These are phyloP conservation scores for Artemisiospiza belli DNA, from an alignment of 2,113 vertebrate genomes.

Conservation along the genomic window DNA sequence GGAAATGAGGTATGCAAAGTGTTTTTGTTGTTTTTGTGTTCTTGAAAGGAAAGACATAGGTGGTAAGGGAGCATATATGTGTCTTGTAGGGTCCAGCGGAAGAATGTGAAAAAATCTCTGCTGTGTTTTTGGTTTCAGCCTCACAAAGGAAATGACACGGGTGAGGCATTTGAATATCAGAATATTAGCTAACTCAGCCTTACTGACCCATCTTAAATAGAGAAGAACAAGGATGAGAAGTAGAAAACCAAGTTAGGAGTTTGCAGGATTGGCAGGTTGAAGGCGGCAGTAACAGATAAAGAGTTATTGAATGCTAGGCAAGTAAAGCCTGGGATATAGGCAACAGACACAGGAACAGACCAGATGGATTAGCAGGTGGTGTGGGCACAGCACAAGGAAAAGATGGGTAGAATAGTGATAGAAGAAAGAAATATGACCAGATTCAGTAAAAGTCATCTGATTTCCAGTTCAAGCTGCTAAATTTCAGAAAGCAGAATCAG, in stretches of 20 bases:
- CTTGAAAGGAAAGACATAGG: neutral
- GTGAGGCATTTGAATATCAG: neutral
- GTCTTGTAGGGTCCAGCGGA: fast-evolving
- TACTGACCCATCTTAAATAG: neutral
- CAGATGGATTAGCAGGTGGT: slow-evolving; percentile 75
- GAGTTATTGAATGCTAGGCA: neutral
- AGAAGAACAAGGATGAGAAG: slow-evolving; percentile 4
- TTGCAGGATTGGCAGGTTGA: neutral
- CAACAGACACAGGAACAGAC: slow-evolving; percentile 20
- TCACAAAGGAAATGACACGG: neutral
- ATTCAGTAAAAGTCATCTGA: slow-evolving; percentile 63
- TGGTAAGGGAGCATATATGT: neutral
- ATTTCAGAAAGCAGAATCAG: slow-evolving; percentile 63
- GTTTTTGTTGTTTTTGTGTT: neutral
- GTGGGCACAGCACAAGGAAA: slow-evolving; percentile 42
- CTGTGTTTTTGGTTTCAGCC: neutral
- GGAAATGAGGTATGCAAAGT: neutral
- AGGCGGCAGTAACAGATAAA: slow-evolving; percentile 39
- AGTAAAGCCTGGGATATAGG: slow-evolving; percentile 33
- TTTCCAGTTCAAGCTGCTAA: slow-evolving; percentile 52
- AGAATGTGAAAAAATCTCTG: neutral
- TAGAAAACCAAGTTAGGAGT: neutral
- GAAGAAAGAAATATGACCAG: slow-evolving; percentile 57
- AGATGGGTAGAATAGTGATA: slow-evolving; percentile 67
- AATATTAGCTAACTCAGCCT: neutral